Base-by-base conservation (phyloP, 2,797 vertebrate genomes). In the Lindbergichthys nudifrons region DNA sequence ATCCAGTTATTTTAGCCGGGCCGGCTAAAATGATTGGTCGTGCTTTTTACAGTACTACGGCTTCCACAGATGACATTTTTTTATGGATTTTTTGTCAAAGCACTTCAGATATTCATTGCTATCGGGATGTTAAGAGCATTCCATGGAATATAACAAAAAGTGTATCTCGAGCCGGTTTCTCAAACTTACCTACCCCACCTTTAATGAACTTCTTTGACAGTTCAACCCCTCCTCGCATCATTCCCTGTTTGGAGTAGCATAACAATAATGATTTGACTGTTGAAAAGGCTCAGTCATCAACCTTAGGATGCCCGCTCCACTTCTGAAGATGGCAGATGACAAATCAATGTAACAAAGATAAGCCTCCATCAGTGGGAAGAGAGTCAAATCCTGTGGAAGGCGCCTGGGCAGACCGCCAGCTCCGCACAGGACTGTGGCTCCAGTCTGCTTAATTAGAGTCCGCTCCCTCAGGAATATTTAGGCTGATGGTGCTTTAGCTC, bases 361-460 rank as follows among this genome's bases (percentile, higher is more conserved):
- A 74, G 79, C 70, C 82, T 88, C 76, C 75, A 70, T 90, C 82
- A 87, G 73, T 36, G 70, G 80, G 81, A 71, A 80, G 80, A 75
- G 73, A 88, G 78, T 85, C 82, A 82, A 90, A 90, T 88, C 80
- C 82, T 87, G 77, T 84, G 82, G 83, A 87, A 91, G 88, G 73
- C 83, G 72, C 73, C 86, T 58, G 85, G 92, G 90, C 87, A 82
- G 72, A 70, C 76, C 75, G 88, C 87, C 87, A 91, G 82, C 81
- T 79, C 87, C 65, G 80, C 83, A 74, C 76, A 82, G 88, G 83
- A 81, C 80, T 75, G 61, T 58, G 77, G 85, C 86, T 91, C 79
- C 87, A 87, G 85, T 79, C 84, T 80, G 86, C 81, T 87, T 91
- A 92, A 93, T 93, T 92, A 91, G 91, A 91, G 61, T 72, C 57